phyloP scores from a whole-genome alignment of 2,113 vertebrate genomes.

The Petrocephalus microphthalmus region DNA sequence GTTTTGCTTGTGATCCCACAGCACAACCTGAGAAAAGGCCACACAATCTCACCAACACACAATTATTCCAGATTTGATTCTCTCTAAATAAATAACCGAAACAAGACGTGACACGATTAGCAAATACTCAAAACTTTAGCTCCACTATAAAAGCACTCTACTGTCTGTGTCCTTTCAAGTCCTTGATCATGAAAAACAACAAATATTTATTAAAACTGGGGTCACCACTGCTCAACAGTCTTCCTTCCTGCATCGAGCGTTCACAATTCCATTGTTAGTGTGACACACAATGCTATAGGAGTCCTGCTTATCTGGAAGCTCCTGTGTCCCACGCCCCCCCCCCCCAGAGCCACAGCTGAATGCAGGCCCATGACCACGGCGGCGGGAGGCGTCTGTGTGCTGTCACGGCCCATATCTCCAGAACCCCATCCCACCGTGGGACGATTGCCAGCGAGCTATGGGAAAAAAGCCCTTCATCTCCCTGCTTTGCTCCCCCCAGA shows the following conservation, averaged over 20 bases:
- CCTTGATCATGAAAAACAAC: background rate
- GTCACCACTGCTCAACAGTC: background rate
- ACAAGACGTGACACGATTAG: background rate
- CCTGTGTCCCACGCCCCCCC: background rate
- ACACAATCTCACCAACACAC: background rate
- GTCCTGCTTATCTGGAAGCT: background rate
- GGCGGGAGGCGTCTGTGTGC: constrained; percentile 13
- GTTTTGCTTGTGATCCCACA: background rate
- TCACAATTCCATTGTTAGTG: background rate
- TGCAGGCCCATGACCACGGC: background rate
- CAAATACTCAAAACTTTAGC: background rate
- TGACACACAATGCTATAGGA: background rate
- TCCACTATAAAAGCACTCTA: background rate
- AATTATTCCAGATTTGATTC: background rate
- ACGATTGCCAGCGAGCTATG: constrained; percentile 26
- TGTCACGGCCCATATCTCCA: constrained; percentile 6
- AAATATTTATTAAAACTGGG: background rate
- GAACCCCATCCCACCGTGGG: constrained; percentile 8
- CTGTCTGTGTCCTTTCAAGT: background rate
- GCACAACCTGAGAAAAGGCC: background rate
- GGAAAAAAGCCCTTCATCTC: constrained; percentile 28
- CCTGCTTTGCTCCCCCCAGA: background rate
- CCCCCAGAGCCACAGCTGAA: background rate
- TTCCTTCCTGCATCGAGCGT: background rate
- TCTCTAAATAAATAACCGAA: background rate